Base-by-base conservation (phyloP, 2,888 invertebrate species). In the Muscina levida region DNA sequence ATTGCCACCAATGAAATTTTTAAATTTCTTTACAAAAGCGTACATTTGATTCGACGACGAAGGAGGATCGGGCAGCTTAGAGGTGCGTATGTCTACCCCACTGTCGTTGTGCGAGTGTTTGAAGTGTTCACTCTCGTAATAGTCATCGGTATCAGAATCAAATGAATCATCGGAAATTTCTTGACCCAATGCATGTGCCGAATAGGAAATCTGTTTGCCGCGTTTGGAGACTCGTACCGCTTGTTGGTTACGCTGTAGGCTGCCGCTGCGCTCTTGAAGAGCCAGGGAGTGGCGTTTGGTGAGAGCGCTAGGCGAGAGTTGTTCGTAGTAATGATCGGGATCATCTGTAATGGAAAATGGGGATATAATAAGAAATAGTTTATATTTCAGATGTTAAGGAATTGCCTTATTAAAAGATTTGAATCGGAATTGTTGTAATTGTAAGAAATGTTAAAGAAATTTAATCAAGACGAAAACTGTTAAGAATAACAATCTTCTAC, bases 241-340 rank as follows among this genome's bases (percentile, higher is more conserved):
- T 44, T 86, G 85, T 82, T 84, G 84, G 77, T 84, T 83, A 2
- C 82, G 84, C 57, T 82, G 85, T 57, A 85, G 84, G 13, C 84
- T 86, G n/a, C 82, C 85, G 22, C 83, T 68, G 10, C 81, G 83
- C n/a, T 82, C 79, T 46, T 82, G 82, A 62, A 85, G 68, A 39
- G 85, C 77, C n/a, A 85, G 82, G 8, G 87, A 85, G 70, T 88
- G 86, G 0, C 88, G 84, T 51, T 87, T 87, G 74, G 87, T 87
- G 42, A 77, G 72, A 6, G 86, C 84, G 72, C 86, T 66, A 0
- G 89, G 90, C 82, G 91, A 91, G 83, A 95, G 90, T 26, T 93
- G 93, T 90, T 95, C 95, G 90, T 95, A 95, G 85, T 93, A 92
- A 88, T 95, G 94, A 81, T 94, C 94, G 1, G 93, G 93, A 89